Conservation (phyloP, 1,140 invertebrate species). For the Trinorchestia longiramus region DNA sequence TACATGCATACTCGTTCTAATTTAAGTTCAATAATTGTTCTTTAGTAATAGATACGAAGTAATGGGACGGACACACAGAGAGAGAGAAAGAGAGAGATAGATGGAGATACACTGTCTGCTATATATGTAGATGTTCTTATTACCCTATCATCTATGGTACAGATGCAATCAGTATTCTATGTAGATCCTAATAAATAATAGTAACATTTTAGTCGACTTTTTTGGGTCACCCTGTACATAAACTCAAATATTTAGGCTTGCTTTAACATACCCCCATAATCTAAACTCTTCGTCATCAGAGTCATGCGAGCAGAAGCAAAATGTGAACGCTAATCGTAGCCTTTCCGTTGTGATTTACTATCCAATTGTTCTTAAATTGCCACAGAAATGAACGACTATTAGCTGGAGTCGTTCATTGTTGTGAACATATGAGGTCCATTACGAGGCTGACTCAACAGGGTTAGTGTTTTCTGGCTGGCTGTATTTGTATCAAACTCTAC, state of each 20-base stretch:
- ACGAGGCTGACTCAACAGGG: not conserved
- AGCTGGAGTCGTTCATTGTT: not conserved
- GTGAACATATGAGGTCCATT: not conserved
- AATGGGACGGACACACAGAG: too few relatives aligned
- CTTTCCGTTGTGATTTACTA: not conserved
- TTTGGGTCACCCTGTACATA: too few relatives aligned
- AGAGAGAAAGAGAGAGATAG: too few relatives aligned
- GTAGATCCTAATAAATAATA: too few relatives aligned
- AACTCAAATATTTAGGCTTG: not conserved
- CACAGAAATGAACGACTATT: not conserved
- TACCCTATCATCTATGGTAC: too few relatives aligned
- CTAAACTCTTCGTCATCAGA: not conserved
- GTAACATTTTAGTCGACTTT: too few relatives aligned
- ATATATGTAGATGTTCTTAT: too few relatives aligned
- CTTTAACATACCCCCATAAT: not conserved
- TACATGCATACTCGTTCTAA: too few relatives aligned
- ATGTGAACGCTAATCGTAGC: not conserved
- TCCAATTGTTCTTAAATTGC: constrained; percentile 1
- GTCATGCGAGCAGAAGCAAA: not conserved
- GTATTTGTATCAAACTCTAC: not conserved
- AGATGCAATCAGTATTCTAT: too few relatives aligned
- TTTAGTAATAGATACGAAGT: too few relatives aligned
- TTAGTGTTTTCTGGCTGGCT: not conserved
- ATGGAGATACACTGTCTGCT: too few relatives aligned
- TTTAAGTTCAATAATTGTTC: too few relatives aligned